A percentile compares a stretch with the other conserved stretches of the same genome.
These are phyloP conservation scores for Dendrocincla tyrannina DNA, from an alignment of 2,797 vertebrate genomes.

Conservation along the genomic window DNA sequence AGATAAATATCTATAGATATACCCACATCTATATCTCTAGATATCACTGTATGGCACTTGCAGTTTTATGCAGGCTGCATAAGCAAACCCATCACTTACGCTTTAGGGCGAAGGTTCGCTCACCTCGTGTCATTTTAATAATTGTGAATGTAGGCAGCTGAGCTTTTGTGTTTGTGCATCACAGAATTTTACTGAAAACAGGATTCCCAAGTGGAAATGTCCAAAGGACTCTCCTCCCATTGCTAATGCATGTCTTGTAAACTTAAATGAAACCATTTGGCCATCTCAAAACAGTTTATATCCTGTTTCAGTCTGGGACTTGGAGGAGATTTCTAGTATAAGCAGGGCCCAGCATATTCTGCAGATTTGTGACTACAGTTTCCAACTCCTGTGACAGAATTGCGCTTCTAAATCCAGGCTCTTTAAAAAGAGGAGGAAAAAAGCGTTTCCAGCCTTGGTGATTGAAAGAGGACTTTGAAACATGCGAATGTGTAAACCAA, in stretches of 20 bases:
- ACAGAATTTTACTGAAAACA: constrained; percentile 79
- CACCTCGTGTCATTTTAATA: constrained; percentile 61
- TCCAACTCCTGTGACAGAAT: constrained; percentile 60
- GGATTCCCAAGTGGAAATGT: constrained; percentile 77
- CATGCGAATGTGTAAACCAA: neutral
- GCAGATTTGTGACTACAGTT: constrained; percentile 62
- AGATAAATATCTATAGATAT: constrained; percentile 63
- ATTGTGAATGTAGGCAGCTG: constrained; percentile 71
- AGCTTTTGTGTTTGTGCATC: constrained; percentile 76
- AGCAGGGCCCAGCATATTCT: constrained; percentile 58
- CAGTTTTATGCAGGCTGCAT: constrained; percentile 71
- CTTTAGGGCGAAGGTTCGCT: constrained; percentile 60
- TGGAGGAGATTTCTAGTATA: constrained; percentile 52
- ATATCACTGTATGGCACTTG: constrained; percentile 57
- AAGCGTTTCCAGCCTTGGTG: constrained; percentile 42
- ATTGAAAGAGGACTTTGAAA: constrained; percentile 56
- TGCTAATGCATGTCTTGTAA: constrained; percentile 61
- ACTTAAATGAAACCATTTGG: constrained; percentile 55
- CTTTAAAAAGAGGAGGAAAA: constrained; percentile 36
- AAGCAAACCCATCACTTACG: constrained; percentile 62
- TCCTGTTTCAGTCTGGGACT: constrained; percentile 65
- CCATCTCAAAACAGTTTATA: constrained; percentile 63
- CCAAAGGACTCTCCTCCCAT: constrained; percentile 76
- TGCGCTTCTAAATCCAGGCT: constrained; percentile 55
- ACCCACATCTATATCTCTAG: constrained; percentile 56